Evolutionary conservation across 1,140 invertebrate species (phyloP).

Genomic region (Euschistus heros): DNA sequence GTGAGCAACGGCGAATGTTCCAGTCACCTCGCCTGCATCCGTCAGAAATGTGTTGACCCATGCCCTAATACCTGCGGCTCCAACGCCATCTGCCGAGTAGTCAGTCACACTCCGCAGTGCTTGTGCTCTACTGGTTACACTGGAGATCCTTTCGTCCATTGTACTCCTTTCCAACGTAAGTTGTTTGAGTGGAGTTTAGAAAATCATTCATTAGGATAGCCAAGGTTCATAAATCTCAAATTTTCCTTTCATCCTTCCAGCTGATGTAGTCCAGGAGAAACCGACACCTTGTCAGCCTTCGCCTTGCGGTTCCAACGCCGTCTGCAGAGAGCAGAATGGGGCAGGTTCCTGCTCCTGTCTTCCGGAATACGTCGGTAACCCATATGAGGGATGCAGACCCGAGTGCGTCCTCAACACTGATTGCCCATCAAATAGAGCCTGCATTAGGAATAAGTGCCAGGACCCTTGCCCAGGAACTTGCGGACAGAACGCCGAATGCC

Average conservation of each 20-base stretch:
- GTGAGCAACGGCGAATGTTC: conserved; percentile 49
- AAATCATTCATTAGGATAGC: too few relatives aligned
- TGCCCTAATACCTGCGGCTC: conserved; percentile 49
- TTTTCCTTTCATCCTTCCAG: too few relatives aligned
- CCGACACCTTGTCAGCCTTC: conserved; percentile 56
- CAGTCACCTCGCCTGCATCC: conserved; percentile 47
- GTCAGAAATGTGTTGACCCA: conserved; percentile 49
- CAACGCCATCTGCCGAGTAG: conserved; percentile 48
- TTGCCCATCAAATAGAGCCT: conserved; percentile 52
- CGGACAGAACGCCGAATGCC: conserved; percentile 44
- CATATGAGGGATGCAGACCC: conserved; percentile 50
- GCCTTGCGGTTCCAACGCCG: conserved; percentile 67
- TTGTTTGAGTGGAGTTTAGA: too few relatives aligned
- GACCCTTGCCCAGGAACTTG: conserved; percentile 52
- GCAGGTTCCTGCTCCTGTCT: conserved; percentile 51
- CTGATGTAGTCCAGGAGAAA: conserved; percentile 28
- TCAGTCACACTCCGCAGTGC: conserved; percentile 55
- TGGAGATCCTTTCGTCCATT: conserved; percentile 55
- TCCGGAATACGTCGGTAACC: conserved; percentile 42
- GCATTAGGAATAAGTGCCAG: conserved; percentile 53
- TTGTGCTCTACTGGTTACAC: conserved; percentile 46
- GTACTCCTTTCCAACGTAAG: conserved; percentile 32
- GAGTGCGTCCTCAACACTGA: conserved; percentile 57
- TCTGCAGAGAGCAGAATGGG: conserved; percentile 64
- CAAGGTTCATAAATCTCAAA: background rate